Conservation (phyloP, 92 coral and sea anemone genomes). For the Pocillopora grandis region DNA sequence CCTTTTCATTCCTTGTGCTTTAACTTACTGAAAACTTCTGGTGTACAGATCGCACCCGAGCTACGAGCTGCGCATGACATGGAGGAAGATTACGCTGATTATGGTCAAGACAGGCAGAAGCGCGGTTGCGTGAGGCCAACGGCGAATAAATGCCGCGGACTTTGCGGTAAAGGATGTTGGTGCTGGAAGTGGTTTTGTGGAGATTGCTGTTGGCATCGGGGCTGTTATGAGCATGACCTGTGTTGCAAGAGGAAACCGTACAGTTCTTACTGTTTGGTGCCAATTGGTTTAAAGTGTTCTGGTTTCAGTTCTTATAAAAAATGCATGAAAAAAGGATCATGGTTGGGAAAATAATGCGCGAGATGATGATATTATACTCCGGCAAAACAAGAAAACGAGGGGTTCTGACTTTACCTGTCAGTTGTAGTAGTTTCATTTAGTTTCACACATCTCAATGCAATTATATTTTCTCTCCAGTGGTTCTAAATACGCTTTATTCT, state of each 20-base stretch:
- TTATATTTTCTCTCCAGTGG: too few relatives aligned
- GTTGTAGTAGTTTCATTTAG: too few relatives aligned
- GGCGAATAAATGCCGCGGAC: slow-evolving; percentile 17
- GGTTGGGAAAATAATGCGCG: not conserved
- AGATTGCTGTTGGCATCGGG: slow-evolving; percentile 51
- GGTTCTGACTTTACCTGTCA: too few relatives aligned
- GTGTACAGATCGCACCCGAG: slow-evolving; percentile 11
- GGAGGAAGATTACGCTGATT: slow-evolving; percentile 14
- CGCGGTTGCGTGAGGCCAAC: slow-evolving; percentile 20
- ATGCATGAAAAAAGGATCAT: not conserved
- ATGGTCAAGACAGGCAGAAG: slow-evolving; percentile 10
- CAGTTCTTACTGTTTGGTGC: slow-evolving; percentile 9
- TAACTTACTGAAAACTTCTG: slow-evolving; percentile 15
- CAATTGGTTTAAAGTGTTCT: not conserved
- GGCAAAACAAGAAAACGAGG: too few relatives aligned
- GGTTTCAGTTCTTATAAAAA: not conserved
- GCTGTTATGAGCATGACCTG: slow-evolving; percentile 52
- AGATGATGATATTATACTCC: not conserved
- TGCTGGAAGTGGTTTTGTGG: slow-evolving; percentile 51
- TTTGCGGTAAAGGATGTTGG: slow-evolving; percentile 41
- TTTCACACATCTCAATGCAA: too few relatives aligned
- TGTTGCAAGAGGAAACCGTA: slow-evolving; percentile 20
- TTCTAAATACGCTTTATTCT: too few relatives aligned
- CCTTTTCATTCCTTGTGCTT: slow-evolving; percentile 34
- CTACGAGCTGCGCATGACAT: slow-evolving; percentile 23